A percentile compares a stretch with the other conserved stretches of the same genome.
Conservation (phyloP, 2,888 invertebrate species). For the Amblyjoppa proteus region DNA sequence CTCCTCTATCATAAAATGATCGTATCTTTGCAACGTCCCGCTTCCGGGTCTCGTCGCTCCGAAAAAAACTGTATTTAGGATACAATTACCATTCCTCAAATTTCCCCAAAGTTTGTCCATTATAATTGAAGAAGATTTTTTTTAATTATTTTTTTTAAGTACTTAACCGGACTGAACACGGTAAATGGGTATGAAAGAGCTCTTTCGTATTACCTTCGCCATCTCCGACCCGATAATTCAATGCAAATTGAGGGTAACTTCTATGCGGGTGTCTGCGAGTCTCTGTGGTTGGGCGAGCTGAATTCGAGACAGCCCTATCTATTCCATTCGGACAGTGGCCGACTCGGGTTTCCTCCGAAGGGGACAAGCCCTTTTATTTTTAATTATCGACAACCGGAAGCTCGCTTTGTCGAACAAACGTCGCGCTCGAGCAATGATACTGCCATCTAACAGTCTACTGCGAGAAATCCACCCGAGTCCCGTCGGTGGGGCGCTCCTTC, state of each 20-base stretch:
- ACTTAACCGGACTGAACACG: no score
- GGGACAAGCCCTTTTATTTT: slow-evolving; percentile 69
- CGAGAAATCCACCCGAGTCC: slow-evolving; percentile 44
- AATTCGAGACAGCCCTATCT: slow-evolving; percentile 49
- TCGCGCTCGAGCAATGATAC: slow-evolving; percentile 68
- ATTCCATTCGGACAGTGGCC: slow-evolving; percentile 42
- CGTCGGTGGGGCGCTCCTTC: slow-evolving; percentile 61
- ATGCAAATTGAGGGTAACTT: background rate
- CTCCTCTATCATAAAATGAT: no score
- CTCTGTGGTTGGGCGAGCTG: slow-evolving; percentile 7
- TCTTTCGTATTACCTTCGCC: background rate
- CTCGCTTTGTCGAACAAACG: slow-evolving; percentile 71
- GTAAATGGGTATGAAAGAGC: no score
- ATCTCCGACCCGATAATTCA: background rate
- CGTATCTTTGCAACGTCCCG: no score
- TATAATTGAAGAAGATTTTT: no score
- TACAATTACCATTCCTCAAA: no score
- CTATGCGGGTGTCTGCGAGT: background rate
- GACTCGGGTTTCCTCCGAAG: slow-evolving; percentile 63
- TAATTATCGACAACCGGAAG: slow-evolving; percentile 68
- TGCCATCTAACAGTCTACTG: slow-evolving; percentile 40
- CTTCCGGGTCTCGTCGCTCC: no score
- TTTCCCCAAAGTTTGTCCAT: no score
- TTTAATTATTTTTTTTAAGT: no score
- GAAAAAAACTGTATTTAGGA: no score